Evolutionary conservation across 2,888 invertebrate species (phyloP).

Genomic region (Dryobotodes eremita): DNA sequence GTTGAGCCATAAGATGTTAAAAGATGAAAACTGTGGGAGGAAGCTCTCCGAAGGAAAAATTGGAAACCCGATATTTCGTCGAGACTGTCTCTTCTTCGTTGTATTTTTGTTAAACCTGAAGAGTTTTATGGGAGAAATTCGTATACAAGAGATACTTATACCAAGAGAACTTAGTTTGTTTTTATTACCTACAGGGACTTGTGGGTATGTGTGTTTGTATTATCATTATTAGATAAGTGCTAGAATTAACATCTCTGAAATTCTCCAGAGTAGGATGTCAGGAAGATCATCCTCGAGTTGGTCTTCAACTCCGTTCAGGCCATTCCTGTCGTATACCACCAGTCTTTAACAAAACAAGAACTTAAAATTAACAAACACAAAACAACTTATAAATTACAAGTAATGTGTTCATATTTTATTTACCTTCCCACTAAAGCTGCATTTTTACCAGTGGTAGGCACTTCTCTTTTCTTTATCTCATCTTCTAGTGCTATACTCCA

Average conservation of each 20-base stretch:
- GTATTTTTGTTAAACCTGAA: not conserved
- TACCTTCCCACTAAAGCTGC: no score
- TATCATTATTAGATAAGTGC: not conserved
- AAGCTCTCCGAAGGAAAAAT: not conserved
- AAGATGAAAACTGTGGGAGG: not conserved
- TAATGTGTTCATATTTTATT: not conserved
- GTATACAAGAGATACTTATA: not conserved
- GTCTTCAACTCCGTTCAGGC: not conserved
- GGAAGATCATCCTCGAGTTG: not conserved
- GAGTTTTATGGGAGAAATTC: not conserved
- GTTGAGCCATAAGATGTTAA: not conserved
- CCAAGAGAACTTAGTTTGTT: not conserved
- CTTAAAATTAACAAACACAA: not conserved
- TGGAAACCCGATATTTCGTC: not conserved
- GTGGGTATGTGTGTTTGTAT: no score
- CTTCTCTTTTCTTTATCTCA: no score
- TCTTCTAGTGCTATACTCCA: no score
- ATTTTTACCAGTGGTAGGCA: no score
- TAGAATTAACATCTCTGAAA: not conserved
- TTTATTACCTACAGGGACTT: not conserved
- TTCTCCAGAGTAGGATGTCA: not conserved
- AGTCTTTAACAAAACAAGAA: not conserved
- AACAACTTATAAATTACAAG: not conserved
- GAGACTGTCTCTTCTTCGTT: not conserved
- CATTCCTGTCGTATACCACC: no score